Evolutionary conservation across 2,888 invertebrate species (phyloP).

Genomic region (Linyphia triangularis): DNA sequence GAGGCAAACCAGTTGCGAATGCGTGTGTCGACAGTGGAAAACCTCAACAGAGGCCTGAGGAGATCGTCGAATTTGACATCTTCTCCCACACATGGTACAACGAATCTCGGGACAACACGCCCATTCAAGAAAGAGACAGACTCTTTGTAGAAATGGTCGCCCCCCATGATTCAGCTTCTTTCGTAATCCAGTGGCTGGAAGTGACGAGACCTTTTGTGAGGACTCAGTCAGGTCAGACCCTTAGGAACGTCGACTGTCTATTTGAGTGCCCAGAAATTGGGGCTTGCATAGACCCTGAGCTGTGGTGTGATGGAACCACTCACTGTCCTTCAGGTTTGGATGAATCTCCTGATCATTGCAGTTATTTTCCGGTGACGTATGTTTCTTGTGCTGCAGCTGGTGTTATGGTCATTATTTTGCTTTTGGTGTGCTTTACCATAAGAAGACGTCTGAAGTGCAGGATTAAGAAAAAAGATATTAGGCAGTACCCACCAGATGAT

Average conservation of each 20-base stretch:
- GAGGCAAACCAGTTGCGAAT: slow-evolving; percentile 70
- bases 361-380: slow-evolving; percentile 73
- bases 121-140: slow-evolving; percentile 78
- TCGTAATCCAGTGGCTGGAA: slow-evolving; percentile 74
- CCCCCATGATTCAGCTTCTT: slow-evolving; percentile 37
- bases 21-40: slow-evolving; percentile 74
- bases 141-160: slow-evolving; percentile 76
- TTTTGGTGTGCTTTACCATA: slow-evolving; percentile 52
- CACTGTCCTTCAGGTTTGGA: slow-evolving; percentile 91
- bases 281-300: slow-evolving; percentile 87
- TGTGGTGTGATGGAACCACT: slow-evolving; percentile 89
- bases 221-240: slow-evolving; percentile 77
- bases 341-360: slow-evolving; percentile 76
- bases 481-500: slow-evolving; percentile 59
- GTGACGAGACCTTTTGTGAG: slow-evolving; percentile 75
- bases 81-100: slow-evolving; percentile 76
- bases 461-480: slow-evolving; percentile 48
- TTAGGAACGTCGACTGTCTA: slow-evolving; percentile 83
- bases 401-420: slow-evolving; percentile 18
- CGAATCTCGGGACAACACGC: slow-evolving; percentile 76
- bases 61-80: slow-evolving; percentile 72
- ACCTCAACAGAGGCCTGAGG: not conserved
- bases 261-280: slow-evolving; percentile 89
- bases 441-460: slow-evolving; percentile 25
- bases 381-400: slow-evolving; percentile 59